A percentile compares a stretch with the other conserved stretches of the same genome.
Conservation (phyloP, 2,113 vertebrate species). For the Podocnemis expansa region DNA sequence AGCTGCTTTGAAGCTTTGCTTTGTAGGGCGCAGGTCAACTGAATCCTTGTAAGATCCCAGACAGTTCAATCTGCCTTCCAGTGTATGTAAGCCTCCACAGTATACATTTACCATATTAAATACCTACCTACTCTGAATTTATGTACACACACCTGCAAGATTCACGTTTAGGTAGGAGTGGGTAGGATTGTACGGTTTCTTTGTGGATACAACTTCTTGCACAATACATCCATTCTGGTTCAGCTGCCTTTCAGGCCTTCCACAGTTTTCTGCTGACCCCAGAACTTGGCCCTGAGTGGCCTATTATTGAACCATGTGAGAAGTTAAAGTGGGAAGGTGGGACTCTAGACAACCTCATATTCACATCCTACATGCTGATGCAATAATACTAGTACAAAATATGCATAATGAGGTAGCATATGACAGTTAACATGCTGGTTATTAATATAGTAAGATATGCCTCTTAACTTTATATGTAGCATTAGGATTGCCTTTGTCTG, state of each 20-base stretch:
- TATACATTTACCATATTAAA: neutral
- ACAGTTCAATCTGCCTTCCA: neutral
- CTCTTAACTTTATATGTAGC: neutral
- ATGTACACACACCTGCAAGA: neutral
- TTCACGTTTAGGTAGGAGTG: no score
- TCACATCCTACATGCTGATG: neutral
- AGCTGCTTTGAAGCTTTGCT: neutral
- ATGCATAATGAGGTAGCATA: neutral
- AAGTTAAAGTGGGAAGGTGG: neutral
- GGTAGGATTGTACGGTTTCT: neutral
- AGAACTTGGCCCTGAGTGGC: neutral
- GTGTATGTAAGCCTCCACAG: neutral
- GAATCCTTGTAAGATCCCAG: neutral
- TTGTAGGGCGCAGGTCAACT: neutral
- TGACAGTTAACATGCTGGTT: neutral
- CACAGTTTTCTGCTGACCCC: neutral
- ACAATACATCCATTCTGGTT: neutral
- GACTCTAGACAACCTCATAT: neutral
- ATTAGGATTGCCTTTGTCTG: neutral
- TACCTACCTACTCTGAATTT: neutral
- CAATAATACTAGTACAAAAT: neutral
- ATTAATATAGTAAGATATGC: neutral
- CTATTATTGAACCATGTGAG: neutral
- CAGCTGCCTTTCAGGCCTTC: neutral
- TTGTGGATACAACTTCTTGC: neutral